Percentiles rank a stretch among this genome's conserved stretches.
phyloP scores from a whole-genome alignment of 2,888 invertebrate species.

The Zaprionus obscuricornis region DNA sequence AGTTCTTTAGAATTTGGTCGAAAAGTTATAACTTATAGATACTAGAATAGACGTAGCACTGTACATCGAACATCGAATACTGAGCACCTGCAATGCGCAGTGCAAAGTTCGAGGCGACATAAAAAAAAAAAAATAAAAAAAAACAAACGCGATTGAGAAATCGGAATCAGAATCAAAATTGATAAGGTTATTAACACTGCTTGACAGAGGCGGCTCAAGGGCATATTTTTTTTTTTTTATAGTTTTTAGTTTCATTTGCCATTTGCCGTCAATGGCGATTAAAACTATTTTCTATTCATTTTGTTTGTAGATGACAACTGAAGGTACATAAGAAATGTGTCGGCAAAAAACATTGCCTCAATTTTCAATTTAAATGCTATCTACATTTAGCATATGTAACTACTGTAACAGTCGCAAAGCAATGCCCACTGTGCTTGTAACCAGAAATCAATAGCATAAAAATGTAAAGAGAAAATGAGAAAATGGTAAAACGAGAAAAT shows the following conservation, averaged over 20 bases:
- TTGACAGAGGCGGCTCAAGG: conserved; percentile 40
- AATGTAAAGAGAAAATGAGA: conserved; percentile 29
- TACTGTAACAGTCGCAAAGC: conserved; percentile 3
- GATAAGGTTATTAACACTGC: conserved; percentile 59
- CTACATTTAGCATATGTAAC: too few species aligned
- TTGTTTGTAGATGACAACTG: conserved; percentile 33
- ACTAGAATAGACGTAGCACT: background rate
- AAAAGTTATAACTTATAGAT: too few species aligned
- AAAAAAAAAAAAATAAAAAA: too few species aligned
- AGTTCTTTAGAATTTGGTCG: too few species aligned
- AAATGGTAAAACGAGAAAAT: conserved; percentile 67
- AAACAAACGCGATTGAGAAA: conserved; percentile 15
- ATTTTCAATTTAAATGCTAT: conserved; percentile 25
- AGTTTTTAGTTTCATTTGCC: conserved; percentile 37
- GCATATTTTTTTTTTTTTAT: conserved; percentile 26
- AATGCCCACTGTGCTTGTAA: conserved; percentile 24
- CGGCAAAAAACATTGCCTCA: conserved; percentile 28
- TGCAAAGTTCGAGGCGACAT: conserved; percentile 46
- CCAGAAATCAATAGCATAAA: conserved; percentile 74
- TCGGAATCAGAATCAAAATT: conserved; percentile 34
- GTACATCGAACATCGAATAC: too few species aligned
- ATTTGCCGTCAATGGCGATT: background rate
- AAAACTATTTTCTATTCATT: conserved; percentile 5
- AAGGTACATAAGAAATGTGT: too few species aligned
- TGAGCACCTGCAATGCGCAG: conserved; percentile 27